Conservation (phyloP, 2,113 vertebrate species). For the Oreochromis niloticus region DNA sequence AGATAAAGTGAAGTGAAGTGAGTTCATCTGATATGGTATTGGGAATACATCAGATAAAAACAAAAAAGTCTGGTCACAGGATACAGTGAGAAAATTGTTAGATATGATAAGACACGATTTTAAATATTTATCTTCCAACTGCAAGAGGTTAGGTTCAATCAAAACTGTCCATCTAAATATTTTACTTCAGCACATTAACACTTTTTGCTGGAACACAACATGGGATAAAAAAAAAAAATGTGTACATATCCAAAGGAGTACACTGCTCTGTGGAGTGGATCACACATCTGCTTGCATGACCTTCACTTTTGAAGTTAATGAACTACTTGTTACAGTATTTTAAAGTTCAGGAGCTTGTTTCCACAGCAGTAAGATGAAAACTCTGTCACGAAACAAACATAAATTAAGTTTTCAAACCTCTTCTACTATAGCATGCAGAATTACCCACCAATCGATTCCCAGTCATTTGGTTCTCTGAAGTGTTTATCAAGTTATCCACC, state of each 20-base stretch:
- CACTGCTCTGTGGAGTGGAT: neutral
- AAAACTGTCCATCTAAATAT: neutral
- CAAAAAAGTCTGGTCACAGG: neutral
- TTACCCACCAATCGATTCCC: neutral
- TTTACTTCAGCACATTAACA: neutral
- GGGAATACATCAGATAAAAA: neutral
- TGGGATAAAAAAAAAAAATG: neutral
- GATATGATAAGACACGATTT: neutral
- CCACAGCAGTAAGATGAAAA: neutral
- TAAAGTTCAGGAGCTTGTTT: neutral
- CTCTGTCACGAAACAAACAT: neutral
- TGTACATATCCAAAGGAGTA: neutral
- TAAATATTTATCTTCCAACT: neutral
- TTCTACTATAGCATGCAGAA: neutral
- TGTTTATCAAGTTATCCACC: conserved; percentile 2
- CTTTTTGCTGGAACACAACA: neutral
- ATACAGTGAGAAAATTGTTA: neutral
- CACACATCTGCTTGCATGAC: neutral
- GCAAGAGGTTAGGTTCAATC: neutral
- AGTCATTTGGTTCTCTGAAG: conserved; percentile 12
- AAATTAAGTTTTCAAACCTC: neutral
- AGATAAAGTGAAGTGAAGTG: neutral
- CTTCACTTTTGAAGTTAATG: neutral
- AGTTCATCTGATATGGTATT: neutral
- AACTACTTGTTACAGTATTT: neutral